Percentiles rank a stretch among this genome's conserved stretches.
Conservation (phyloP, 53 echinoderm and acorn worm species). For the Temnopleurus reevesii region DNA sequence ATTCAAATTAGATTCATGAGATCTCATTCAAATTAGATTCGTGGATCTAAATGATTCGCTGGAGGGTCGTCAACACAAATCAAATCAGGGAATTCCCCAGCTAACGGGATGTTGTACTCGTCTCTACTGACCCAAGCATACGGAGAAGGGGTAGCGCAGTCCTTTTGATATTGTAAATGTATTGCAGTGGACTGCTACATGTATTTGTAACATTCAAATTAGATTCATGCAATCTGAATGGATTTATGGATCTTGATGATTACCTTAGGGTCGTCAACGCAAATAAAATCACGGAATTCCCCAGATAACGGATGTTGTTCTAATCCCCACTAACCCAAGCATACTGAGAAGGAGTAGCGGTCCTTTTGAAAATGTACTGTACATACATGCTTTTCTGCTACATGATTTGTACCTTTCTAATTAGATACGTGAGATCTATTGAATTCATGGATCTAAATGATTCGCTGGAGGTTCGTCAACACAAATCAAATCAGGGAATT, state of each 20-base stretch:
- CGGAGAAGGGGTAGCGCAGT: background rate
- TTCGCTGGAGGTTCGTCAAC: background rate
- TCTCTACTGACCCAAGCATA: background rate
- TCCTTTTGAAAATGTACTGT: no score
- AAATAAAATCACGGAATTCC: conserved; percentile 28
- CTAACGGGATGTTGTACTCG: background rate
- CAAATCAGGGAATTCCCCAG: conserved; percentile 22
- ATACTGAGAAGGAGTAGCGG: background rate
- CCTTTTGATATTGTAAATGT: background rate
- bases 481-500: conserved; percentile 28
- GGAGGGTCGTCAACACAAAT: background rate
- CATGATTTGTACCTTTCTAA: no score
- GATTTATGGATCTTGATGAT: no score
- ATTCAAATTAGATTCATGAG: no score
- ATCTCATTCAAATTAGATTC: no score
- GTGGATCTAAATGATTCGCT: no score
- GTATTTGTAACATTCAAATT: background rate
- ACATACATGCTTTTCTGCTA: no score
- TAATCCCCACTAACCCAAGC: background rate
- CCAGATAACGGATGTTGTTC: background rate
- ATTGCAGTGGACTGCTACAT: background rate
- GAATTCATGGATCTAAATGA: no score
- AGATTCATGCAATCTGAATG: no score
- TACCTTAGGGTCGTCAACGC: background rate
- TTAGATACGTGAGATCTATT: no score